These are phyloP conservation scores for Oryzias dopingdopingensis DNA, from an alignment of 2,797 vertebrate genomes.

Conservation along the genomic window DNA sequence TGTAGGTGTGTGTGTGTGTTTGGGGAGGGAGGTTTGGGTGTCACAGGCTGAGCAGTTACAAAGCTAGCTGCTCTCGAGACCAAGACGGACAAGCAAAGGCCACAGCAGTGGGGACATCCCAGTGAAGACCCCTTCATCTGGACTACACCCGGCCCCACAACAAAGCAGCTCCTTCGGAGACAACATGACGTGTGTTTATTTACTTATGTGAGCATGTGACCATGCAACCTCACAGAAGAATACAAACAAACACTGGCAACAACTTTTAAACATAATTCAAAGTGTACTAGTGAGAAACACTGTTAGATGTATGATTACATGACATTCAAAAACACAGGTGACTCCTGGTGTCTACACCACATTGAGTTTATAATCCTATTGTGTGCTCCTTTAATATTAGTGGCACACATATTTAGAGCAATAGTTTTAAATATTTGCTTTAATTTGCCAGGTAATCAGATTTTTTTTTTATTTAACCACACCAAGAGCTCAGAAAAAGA, in stretches of 20 bases:
- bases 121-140: slow-evolving; percentile 71
- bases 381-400: no score
- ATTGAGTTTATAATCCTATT: no score
- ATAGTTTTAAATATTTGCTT: no score
- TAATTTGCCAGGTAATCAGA: no score
- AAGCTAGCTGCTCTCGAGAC: slow-evolving; percentile 57
- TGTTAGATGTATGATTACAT: neutral
- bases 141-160: slow-evolving; percentile 65
- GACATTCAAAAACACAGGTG: no score
- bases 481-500: slow-evolving; percentile 2
- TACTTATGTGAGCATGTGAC: slow-evolving; percentile 2
- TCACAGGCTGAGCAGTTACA: slow-evolving; percentile 69
- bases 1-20: no score
- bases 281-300: neutral
- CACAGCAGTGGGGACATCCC: slow-evolving; percentile 52
- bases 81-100: slow-evolving; percentile 62
- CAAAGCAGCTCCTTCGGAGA: slow-evolving; percentile 28
- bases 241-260: neutral
- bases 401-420: no score
- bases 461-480: no score
- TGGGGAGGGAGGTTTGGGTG: slow-evolving; percentile 22
- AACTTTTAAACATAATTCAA: neutral
- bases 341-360: no score
- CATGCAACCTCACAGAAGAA: neutral
- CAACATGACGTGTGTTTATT: slow-evolving; percentile 20